phyloP scores from a whole-genome alignment of 2,888 invertebrate genomes.

The Lysandra coridon region DNA sequence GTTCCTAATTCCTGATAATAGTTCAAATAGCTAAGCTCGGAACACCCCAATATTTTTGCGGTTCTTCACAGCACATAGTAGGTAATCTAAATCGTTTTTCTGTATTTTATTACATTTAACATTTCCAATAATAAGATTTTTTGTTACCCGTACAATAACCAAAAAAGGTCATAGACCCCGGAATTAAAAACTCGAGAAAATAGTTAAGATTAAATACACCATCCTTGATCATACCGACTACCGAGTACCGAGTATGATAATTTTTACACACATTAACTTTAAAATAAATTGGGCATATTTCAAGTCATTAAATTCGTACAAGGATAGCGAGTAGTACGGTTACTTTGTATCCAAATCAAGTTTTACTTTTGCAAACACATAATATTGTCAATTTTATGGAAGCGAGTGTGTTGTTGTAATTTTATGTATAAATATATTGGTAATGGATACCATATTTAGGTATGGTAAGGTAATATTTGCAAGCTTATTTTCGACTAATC shows the following conservation, averaged over 20 bases:
- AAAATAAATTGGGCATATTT: not conserved
- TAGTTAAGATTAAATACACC: too few species aligned
- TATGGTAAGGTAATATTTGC: not conserved
- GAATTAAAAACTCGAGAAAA: too few species aligned
- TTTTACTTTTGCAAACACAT: constrained; percentile 17
- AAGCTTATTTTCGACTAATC: not conserved
- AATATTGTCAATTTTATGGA: constrained; percentile 13
- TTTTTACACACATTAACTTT: not conserved
- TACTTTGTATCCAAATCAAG: constrained; percentile 23
- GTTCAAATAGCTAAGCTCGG: too few species aligned
- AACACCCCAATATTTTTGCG: too few species aligned
- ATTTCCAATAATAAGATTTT: too few species aligned
- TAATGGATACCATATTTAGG: not conserved
- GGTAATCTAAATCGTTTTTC: too few species aligned
- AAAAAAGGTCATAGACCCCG: too few species aligned
- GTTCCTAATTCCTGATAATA: too few species aligned
- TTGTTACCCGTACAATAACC: too few species aligned
- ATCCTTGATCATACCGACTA: too few species aligned
- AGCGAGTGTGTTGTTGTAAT: not conserved
- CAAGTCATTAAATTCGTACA: constrained; percentile 2
- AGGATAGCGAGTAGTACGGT: constrained; percentile 7
- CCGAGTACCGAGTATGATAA: not conserved
- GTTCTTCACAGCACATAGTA: too few species aligned
- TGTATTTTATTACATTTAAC: too few species aligned
- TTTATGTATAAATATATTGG: not conserved